These are phyloP conservation scores for Stercorarius parasiticus DNA, from an alignment of 2,113 vertebrate genomes.

Conservation along the genomic window DNA sequence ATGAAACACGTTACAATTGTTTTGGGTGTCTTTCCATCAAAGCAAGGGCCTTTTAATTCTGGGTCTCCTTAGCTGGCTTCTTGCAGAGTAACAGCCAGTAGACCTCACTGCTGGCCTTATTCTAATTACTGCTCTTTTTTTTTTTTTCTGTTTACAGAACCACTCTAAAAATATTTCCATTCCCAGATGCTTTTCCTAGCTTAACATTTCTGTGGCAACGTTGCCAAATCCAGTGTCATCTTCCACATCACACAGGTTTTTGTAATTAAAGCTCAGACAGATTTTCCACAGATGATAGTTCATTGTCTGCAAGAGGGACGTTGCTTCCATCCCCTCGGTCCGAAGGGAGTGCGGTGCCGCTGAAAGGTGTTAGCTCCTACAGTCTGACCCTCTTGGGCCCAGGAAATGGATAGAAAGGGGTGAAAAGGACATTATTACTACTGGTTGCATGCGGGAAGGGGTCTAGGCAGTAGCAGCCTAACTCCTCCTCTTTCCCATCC, in stretches of 20 bases:
- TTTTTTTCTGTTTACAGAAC: conserved; percentile 48
- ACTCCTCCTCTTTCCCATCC: background rate
- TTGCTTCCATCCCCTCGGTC: background rate
- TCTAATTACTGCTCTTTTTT: background rate
- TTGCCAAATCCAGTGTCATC: conserved; percentile 41
- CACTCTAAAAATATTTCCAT: conserved; percentile 61
- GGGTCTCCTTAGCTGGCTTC: background rate
- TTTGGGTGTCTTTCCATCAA: background rate
- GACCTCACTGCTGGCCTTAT: background rate
- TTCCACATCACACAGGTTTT: background rate
- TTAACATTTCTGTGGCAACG: background rate
- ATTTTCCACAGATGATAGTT: conserved; percentile 12
- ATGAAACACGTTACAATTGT: fast-evolving
- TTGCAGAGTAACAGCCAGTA: background rate
- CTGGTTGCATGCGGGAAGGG: fast-evolving
- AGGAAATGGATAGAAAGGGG: background rate
- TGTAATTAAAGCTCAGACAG: conserved; percentile 45
- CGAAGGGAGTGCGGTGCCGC: background rate
- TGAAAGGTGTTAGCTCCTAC: background rate
- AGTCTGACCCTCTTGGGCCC: background rate
- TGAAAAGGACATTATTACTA: background rate
- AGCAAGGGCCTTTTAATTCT: background rate
- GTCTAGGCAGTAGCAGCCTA: background rate
- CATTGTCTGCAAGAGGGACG: background rate
- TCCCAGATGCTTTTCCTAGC: conserved; percentile 56